Evolutionary conservation across 2,113 vertebrate genomes (phyloP).

Genomic region (Thryonomys swinderianus): DNA sequence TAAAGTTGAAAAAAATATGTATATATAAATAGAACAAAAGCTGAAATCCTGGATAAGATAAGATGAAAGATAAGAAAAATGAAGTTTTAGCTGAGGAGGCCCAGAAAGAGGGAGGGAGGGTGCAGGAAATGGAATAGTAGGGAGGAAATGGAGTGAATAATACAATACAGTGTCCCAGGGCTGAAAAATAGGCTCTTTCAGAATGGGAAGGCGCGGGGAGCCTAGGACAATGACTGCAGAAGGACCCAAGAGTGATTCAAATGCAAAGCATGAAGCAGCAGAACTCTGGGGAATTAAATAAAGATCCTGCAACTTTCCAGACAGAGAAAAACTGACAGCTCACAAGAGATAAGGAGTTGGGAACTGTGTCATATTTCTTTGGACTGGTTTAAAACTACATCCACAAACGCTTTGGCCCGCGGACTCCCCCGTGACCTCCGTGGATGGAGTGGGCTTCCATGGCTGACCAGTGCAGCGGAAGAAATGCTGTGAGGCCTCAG

Average conservation of each 20-base stretch:
- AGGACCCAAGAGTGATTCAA: neutral
- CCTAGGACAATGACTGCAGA: neutral
- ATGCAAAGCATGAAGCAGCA: neutral
- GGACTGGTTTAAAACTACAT: neutral
- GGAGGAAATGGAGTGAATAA: neutral
- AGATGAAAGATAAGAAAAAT: neutral
- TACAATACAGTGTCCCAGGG: neutral
- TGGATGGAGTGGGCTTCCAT: neutral
- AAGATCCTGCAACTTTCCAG: neutral
- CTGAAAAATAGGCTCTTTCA: neutral
- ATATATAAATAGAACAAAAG: neutral
- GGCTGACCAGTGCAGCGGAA: neutral
- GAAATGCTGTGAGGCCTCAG: neutral
- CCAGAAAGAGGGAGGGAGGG: neutral
- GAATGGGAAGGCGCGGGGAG: neutral
- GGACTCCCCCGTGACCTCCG: rapidly evolving
- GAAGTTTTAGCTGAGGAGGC: neutral
- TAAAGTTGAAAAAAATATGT: neutral
- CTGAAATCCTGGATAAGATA: neutral
- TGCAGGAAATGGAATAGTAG: neutral
- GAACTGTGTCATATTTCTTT: neutral
- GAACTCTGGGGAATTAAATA: neutral
- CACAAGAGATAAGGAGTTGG: neutral
- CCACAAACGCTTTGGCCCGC: rapidly evolving
- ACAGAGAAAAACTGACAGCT: neutral